These are phyloP conservation scores for Phataginus tricuspis DNA, from an alignment of 2,797 vertebrate species.

Conservation along the genomic window DNA sequence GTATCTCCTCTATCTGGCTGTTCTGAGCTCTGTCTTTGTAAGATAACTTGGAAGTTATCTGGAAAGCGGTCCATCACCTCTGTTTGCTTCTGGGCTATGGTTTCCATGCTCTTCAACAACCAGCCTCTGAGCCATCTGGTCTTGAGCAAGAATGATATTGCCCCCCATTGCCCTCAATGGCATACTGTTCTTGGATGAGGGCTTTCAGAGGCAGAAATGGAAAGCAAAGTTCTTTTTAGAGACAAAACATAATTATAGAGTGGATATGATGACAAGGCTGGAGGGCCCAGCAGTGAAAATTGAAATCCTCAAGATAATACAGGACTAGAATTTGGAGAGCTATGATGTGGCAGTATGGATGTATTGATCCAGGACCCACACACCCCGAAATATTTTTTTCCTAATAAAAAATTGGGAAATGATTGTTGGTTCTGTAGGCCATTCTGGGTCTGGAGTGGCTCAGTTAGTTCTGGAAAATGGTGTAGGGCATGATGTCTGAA, in stretches of 20 bases:
- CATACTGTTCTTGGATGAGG: rapidly evolving
- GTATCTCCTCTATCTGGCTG: no score
- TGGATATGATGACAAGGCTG: not conserved
- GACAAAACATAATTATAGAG: rapidly evolving
- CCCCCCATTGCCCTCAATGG: rapidly evolving
- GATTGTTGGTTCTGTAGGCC: not conserved
- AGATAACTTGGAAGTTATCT: not conserved
- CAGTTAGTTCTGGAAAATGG: not conserved
- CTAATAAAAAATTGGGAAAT: not conserved
- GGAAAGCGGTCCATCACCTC: not conserved
- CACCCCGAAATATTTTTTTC: not conserved
- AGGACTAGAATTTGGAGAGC: not conserved
- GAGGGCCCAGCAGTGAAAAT: rapidly evolving
- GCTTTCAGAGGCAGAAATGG: rapidly evolving
- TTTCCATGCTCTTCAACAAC: rapidly evolving
- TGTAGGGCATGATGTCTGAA: not conserved
- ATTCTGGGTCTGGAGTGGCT: not conserved
- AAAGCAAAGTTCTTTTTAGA: not conserved
- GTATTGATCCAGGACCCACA: not conserved
- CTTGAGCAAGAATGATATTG: not conserved
- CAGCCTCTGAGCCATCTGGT: not conserved
- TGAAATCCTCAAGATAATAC: not conserved
- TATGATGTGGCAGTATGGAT: rapidly evolving
- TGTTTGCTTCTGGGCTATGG: not conserved
- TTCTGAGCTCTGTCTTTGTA: no score